Evolutionary conservation across 2,113 vertebrate genomes (phyloP).

Genomic region (Hyperoodon ampullatus): DNA sequence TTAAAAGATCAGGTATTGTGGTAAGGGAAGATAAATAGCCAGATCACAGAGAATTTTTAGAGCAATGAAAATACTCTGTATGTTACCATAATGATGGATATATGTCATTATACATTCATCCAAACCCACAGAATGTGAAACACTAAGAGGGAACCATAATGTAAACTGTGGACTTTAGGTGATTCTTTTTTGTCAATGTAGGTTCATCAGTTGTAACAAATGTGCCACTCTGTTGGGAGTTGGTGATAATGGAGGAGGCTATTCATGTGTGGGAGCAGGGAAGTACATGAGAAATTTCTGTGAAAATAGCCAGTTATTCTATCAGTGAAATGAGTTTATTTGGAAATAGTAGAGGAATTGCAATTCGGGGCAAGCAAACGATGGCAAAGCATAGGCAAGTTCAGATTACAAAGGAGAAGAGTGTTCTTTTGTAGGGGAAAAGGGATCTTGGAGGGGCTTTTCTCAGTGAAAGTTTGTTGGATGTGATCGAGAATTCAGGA

Average conservation of each 20-base stretch:
- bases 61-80: not conserved
- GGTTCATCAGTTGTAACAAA: not conserved
- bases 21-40: not conserved
- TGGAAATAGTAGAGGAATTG: not conserved
- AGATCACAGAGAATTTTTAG: not conserved
- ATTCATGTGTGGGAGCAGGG: accelerated
- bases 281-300: not conserved
- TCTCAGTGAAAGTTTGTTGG: not conserved
- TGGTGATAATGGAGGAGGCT: not conserved
- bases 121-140: not conserved
- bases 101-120: not conserved
- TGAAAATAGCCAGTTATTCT: not conserved
- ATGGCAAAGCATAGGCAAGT: not conserved
- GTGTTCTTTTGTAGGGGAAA: too few species aligned
- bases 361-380: not conserved
- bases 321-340: not conserved
- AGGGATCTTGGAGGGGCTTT: not conserved
- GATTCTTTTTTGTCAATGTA: not conserved
- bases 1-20: not conserved
- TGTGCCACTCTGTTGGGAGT: not conserved
- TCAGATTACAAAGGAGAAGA: not conserved
- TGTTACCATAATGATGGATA: not conserved
- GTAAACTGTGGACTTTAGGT: not conserved
- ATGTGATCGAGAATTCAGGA: not conserved
- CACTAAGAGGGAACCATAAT: not conserved